Evolutionary conservation across 1,140 invertebrate genomes (phyloP).

Genomic region (Drosophila tsacasi): DNA sequence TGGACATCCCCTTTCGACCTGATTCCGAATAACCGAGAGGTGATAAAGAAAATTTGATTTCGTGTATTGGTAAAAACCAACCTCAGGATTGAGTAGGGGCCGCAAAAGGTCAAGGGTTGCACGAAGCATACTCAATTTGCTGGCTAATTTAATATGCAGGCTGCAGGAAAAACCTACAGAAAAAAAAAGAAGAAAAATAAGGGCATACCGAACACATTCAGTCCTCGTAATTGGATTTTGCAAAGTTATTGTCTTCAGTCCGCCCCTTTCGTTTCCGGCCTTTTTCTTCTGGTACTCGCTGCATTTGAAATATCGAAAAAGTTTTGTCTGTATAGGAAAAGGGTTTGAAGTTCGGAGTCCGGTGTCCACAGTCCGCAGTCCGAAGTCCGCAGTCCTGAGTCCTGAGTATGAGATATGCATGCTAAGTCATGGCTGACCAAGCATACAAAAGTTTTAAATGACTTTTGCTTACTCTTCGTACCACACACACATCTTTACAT

Average conservation of each 20-base stretch:
- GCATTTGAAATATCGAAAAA: slow-evolving; percentile 82
- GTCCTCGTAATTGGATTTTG: slow-evolving; percentile 69
- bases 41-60: slow-evolving; percentile 75
- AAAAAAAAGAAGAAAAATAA: slow-evolving; percentile 43
- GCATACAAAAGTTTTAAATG: slow-evolving; percentile 78
- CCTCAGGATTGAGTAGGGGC: slow-evolving; percentile 2
- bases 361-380: not conserved
- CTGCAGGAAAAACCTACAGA: slow-evolving; percentile 48
- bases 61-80: slow-evolving; percentile 61
- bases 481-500: slow-evolving; percentile 38
- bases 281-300: slow-evolving; percentile 34
- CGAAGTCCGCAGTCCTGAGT: not conserved
- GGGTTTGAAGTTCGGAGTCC: slow-evolving; percentile 22
- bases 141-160: slow-evolving; percentile 81
- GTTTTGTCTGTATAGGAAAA: slow-evolving; percentile 56
- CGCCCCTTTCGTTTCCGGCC: slow-evolving; percentile 8
- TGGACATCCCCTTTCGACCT: slow-evolving; percentile 19
- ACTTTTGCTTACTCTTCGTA: slow-evolving; percentile 74
- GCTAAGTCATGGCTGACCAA: slow-evolving; percentile 74
- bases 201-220: slow-evolving; percentile 43
- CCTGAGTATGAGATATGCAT: slow-evolving; percentile 60
- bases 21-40: slow-evolving; percentile 37
- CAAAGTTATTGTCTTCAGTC: slow-evolving; percentile 73
- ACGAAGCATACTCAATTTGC: slow-evolving; percentile 64
- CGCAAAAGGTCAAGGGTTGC: slow-evolving; percentile 38